Evolutionary conservation across 2,888 invertebrate species (phyloP), one percentile per base, ranked within the genome.

Genomic region (Anaspis maculata): DNA sequence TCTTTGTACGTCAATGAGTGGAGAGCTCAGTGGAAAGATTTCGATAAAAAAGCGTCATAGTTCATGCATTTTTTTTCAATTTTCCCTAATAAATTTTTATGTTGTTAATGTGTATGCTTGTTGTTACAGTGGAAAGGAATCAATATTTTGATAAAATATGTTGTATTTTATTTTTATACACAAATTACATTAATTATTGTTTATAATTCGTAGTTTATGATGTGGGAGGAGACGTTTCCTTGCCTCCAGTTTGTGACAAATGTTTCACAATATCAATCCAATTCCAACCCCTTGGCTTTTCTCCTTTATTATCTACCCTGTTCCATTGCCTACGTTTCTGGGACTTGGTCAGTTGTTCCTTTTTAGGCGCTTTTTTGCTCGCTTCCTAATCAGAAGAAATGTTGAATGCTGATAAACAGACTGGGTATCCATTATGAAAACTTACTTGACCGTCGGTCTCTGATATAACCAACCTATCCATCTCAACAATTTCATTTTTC

Each of bases 241-340:
- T 71, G 26, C 67, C 67, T 40, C 74, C 77, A 30, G 81, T 81
- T 61, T 94, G 94, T 6, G 89, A 88, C 37, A 96, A 73, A 68
- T 96, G 96, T 64, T 89, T 91, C n/a, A 96, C 83, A 41, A 96
- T 79, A 59, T 95, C 95, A 6, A 95, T 80, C 95, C 96, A 96
- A 68, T 96, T 80, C 77, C 82, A 90, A 0, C 96, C 96, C 15
- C 95, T 69, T 0, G 88, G 84, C 44, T 75, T 77, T 57, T 94
- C 92, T 1, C 91, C 92, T 12, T 73, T 70, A 0, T 70, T 69
- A 62, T 90, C 90, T 1, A 87, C 76, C 34, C 79, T 75, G 59
- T 90, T 89, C 83, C 88, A 90, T 56, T 85, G 83, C 37, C 83
- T 74, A 7, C 92, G 73, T 62, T 95, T 95, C 64, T 95, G 94